Base-by-base conservation (phyloP, 1,140 invertebrate species). In the Drosophila elegans region DNA sequence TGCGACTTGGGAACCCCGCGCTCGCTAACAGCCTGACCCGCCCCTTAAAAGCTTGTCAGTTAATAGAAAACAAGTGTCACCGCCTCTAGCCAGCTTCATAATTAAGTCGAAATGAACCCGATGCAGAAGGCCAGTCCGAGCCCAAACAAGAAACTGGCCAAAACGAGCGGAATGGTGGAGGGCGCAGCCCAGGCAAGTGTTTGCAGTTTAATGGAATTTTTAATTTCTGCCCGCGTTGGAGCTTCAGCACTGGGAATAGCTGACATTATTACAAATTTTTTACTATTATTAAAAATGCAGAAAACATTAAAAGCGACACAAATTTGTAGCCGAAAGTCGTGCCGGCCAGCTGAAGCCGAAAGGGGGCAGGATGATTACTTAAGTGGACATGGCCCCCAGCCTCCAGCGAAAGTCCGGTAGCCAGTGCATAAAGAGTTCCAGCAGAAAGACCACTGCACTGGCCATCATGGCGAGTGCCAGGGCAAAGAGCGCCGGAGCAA, bases 141-240 rank as follows among this genome's bases (percentile, higher is more conserved):
- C 76, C 53, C 36, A 4, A 21, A 16, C 39, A 39, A 56, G 39
- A 5, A 44, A 32, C 10, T 48, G 48, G 32, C 38, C 57, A 21
- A 25, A 32, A 34, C 11, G 42, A 16, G 29, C 11, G 46, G 21
- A 39, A 16, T n/a, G 38, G 56, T 29, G 25, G 27, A 11, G 34
- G 27, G n/a, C 34, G 7, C 29, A 29, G 48, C 34, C 41, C 38
- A 66, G 81, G 78, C 69, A 74, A 81, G 60, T 82, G 83, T 75
- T 88, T 79, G 78, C 83, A 82, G 71, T 88, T 88, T 79, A 81
- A 86, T 86, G 82, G 82, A 85, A 85, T 85, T 85, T 85, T 86
- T 85, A 85, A 85, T 85, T 86, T 80, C 39, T 48, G 42, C 29
- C 68, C 66, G 62, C 49, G 38, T 32, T 32, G 41, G 39, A 45